Evolutionary conservation across 2,888 invertebrate genomes (phyloP), one percentile per base, ranked within the genome.

Genomic region (Bimastos eiseni): DNA sequence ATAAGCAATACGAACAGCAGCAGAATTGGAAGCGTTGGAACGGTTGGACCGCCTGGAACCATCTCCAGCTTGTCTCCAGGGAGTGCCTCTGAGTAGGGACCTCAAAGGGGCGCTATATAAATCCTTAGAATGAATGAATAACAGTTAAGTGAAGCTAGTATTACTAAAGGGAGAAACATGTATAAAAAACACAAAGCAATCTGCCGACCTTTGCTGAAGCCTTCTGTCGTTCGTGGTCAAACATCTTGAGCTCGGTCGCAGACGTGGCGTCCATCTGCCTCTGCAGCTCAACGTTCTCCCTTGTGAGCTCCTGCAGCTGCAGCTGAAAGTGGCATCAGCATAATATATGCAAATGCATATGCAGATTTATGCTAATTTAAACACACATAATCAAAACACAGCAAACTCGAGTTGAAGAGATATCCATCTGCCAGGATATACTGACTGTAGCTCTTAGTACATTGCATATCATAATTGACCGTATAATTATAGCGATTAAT

Each of bases 281-380:
- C 89, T 89, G 89, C 55, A 89, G 89, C 21, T 55, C 44, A 17
- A 89, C 37, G 83, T 89, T 89, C 70, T 89, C 89, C 30, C 89
- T 70, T 21, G 89, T 89, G 70, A 89, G 33, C 49, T 44, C 89
- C 49, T 89, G 49, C 55, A 89, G 44, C 70, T 89, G 89, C 21
- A 89, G 89, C 89, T 89, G 83, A 21, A 70, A 37, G 44, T n/a
- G 13, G n/a, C 5, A 44, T 44, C 37, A 88, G 11, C 88, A 38
- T 88, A 70, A 70, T n/a, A 70, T 70, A 70, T 70, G 70, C 70
- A 70, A 11, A 70, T 70, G n/a, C 8, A 70, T 70, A 70, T 70
- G 70, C 70, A 70, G 11, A 70, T 70, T 70, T 70, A 70, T 70
- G 70, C 70, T 11, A 70, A 70, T n/a, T 70, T 70, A 70, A n/a